Evolutionary conservation across 2,888 invertebrate species (phyloP), one percentile per base, ranked within the genome.

Genomic region (Corythucha ciliata): DNA sequence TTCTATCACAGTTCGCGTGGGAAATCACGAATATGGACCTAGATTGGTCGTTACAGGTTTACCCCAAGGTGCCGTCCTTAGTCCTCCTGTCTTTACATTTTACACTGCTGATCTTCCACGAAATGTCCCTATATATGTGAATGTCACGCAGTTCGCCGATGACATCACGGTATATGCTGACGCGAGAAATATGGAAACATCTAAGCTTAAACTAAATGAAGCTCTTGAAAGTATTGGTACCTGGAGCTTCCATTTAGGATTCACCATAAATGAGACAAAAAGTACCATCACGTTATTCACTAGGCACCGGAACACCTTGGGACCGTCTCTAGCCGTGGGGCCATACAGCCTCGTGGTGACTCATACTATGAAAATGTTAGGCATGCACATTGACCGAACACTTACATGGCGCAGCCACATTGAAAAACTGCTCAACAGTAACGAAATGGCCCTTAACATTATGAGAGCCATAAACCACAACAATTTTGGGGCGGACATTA

Each of bases 121-220:
- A n/a, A 25, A 24, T 12, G 16, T 49, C 4, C 7, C 10, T 6
- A 51, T 51, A 12, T n/a, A n/a, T n/a, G n/a, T n/a, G n/a, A n/a
- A n/a, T n/a, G n/a, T n/a, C n/a, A 21, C 40, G 12, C 47, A 52
- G 16, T 52, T 24, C 36, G 52, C 52, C 3, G 52, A 52, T 21
- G 49, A 52, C 25, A 48, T 51, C 5, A 18, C 20, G 14, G 21
- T 51, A 7, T 14, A 22, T 4, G 7, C 34, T 50, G 53, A 48
- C 41, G 54, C 3, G 51, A 57, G 26, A 18, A 26, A 24, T 24
- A 22, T 42, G 12, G 22, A 24, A 16, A n/a, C n/a, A n/a, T n/a
- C n/a, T n/a, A n/a, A n/a, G n/a, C n/a, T n/a, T n/a, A n/a, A n/a
- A n/a, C n/a, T n/a, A n/a, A n/a, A n/a, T n/a, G n/a, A n/a, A n/a